Percentiles rank a stretch among this genome's conserved stretches.
These are phyloP conservation scores for Rhinolophus sinicus DNA, from an alignment of 2,113 vertebrate species.

Conservation along the genomic window DNA sequence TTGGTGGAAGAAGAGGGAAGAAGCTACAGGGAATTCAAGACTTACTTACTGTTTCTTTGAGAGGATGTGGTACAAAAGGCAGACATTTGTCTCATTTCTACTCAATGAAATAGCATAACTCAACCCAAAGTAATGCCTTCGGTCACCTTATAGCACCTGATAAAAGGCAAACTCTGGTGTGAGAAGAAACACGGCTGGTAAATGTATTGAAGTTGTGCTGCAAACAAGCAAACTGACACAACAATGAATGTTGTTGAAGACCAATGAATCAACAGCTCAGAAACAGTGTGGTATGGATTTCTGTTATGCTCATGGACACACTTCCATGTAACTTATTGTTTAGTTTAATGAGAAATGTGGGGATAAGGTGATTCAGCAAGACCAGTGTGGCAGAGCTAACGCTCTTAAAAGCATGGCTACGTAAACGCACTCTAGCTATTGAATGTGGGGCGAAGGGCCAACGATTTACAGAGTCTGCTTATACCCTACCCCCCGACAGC, in stretches of 20 bases:
- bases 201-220: neutral
- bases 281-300: neutral
- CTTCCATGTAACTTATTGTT: neutral
- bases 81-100: neutral
- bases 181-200: neutral
- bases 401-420: too few relatives aligned
- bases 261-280: neutral
- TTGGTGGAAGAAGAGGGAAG: neutral
- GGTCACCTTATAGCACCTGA: neutral
- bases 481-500: too few relatives aligned
- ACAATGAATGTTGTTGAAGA: too few relatives aligned
- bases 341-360: neutral
- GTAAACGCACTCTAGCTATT: rapidly evolving
- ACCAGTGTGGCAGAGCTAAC: neutral
- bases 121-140: neutral
- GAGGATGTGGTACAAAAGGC: neutral
- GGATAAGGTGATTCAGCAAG: neutral
- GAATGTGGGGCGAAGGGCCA: neutral
- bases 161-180: neutral
- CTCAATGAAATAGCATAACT: neutral
- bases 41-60: neutral
- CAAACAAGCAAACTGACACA: neutral
- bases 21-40: neutral
- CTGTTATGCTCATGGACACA: neutral
- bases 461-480: neutral